Evolutionary conservation across 1,140 invertebrate genomes (phyloP).

Genomic region (Megalonaias nervosa): DNA sequence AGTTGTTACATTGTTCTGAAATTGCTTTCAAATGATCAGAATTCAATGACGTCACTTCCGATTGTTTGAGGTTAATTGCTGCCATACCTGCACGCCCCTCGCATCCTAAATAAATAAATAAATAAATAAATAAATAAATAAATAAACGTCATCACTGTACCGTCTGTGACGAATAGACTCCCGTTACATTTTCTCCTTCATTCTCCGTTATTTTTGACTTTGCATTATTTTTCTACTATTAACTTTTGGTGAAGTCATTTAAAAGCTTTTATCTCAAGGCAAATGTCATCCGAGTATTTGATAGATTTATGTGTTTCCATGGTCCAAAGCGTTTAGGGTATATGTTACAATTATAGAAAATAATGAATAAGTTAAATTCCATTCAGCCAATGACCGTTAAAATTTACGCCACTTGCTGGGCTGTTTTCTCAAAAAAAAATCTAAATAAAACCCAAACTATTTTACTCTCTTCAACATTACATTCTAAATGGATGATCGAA

Average conservation of each 20-base stretch:
- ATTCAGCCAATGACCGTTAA: no score
- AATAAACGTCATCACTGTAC: neutral
- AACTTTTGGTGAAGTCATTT: neutral
- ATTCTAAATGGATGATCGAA: no score
- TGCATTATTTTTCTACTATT: neutral
- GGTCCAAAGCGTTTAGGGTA: no score
- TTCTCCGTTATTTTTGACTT: neutral
- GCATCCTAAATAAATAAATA: neutral
- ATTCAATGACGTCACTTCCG: neutral
- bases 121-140: neutral
- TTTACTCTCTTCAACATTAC: no score
- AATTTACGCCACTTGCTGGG: no score
- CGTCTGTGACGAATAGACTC: neutral
- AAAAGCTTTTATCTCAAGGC: no score
- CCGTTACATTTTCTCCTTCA: neutral
- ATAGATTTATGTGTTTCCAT: no score
- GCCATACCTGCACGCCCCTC: slow-evolving; percentile 22
- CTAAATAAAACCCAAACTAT: no score
- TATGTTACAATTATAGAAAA: no score
- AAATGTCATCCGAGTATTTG: no score
- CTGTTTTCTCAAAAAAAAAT: no score
- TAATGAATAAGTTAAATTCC: no score
- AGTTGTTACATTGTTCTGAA: slow-evolving; percentile 3
- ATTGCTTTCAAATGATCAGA: neutral
- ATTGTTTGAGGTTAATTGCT: slow-evolving; percentile 7